Percentiles rank a stretch among this genome's conserved stretches.
Conservation (phyloP, 2,113 vertebrate genomes). For the Larimichthys crocea region DNA sequence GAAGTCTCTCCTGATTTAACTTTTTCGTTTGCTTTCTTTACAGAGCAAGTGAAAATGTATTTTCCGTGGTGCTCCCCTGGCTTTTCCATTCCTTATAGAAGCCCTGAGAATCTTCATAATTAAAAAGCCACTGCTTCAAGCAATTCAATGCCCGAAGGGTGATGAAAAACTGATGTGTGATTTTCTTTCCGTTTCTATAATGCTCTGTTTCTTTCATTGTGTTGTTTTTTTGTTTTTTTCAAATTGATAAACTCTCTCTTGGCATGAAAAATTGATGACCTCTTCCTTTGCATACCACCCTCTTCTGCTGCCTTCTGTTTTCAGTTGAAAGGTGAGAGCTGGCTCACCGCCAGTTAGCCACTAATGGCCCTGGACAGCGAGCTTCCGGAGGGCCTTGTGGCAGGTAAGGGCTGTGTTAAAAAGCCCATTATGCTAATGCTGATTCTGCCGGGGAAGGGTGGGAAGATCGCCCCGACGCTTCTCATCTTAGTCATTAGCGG, state of each 20-base stretch:
- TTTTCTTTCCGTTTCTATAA: conserved; percentile 44
- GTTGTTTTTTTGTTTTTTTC: conserved; percentile 20
- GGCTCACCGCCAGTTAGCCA: conserved; percentile 66
- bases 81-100: conserved; percentile 17
- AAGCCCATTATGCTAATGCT: conserved; percentile 82
- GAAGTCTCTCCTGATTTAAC: no score
- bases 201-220: conserved; percentile 40
- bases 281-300: conserved; percentile 47
- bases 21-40: background rate
- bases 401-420: conserved; percentile 77
- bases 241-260: conserved; percentile 49
- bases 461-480: conserved; percentile 61
- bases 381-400: conserved; percentile 64
- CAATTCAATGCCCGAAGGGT: conserved; percentile 53
- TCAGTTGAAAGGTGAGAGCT: conserved; percentile 62
- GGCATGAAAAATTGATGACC: conserved; percentile 71
- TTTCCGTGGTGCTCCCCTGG: conserved; percentile 11
- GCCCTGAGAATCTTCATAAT: conserved; percentile 55
- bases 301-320: conserved; percentile 52
- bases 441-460: conserved; percentile 65
- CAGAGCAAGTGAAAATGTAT: background rate
- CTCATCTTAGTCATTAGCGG: conserved; percentile 72
- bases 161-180: conserved; percentile 66
- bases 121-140: conserved; percentile 68
- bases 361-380: conserved; percentile 73